phyloP scores from a whole-genome alignment of 2,113 vertebrate genomes.

The Pachypanchax playfairii region DNA sequence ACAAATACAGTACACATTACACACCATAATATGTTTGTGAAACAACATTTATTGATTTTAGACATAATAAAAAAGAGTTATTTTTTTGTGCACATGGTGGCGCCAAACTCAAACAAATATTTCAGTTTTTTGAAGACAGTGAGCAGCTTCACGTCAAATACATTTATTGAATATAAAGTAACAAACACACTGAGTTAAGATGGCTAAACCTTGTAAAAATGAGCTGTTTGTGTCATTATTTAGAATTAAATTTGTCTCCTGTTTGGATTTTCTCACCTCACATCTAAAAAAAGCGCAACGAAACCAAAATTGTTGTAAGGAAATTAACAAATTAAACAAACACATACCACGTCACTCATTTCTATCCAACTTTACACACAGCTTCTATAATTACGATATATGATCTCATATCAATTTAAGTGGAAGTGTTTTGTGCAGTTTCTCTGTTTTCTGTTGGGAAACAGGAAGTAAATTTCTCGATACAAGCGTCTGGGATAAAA shows the following conservation, averaged over 20 bases:
- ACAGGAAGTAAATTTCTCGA: conserved; percentile 46
- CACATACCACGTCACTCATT: too few species aligned
- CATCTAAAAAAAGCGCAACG: too few species aligned
- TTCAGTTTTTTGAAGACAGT: background rate
- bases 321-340: too few species aligned
- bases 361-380: too few species aligned
- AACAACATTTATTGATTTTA: too few species aligned
- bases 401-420: conserved; percentile 14
- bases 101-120: conserved; percentile 47
- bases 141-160: background rate
- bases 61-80: too few species aligned
- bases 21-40: background rate
- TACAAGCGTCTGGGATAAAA: conserved; percentile 56
- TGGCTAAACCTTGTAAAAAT: too few species aligned
- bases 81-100: conserved; percentile 62
- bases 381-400: too few species aligned
- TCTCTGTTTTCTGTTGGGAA: background rate
- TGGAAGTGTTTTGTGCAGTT: conserved; percentile 1
- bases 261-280: background rate
- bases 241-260: background rate
- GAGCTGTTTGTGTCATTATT: too few species aligned
- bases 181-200: too few species aligned
- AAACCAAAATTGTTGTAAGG: too few species aligned
- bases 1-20: background rate
- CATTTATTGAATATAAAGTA: too few species aligned